A percentile compares a stretch with the other conserved stretches of the same genome.
phyloP scores from a whole-genome alignment of 64 coral and sea anemone genomes.

The Dendronephthya gigantea region DNA sequence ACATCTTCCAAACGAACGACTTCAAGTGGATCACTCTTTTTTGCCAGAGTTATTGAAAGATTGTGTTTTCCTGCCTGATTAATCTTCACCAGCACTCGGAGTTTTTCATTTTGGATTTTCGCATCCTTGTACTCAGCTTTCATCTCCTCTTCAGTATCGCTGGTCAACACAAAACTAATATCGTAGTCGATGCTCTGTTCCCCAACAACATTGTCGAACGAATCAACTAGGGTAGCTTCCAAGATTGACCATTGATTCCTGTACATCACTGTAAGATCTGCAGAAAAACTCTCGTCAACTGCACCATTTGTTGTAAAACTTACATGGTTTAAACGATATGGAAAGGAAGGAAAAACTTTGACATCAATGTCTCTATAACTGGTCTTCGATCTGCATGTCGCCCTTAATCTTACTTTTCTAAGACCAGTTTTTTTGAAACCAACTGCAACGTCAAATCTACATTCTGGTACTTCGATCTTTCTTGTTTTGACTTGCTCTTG shows the following conservation, averaged over 20 bases:
- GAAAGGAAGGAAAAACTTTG: background rate
- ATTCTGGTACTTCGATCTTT: background rate
- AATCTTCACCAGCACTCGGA: background rate
- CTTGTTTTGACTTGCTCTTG: background rate
- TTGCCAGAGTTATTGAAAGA: background rate
- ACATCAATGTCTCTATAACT: background rate
- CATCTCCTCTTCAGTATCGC: background rate
- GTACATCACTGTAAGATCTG: background rate
- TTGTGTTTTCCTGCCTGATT: background rate
- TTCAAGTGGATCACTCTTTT: background rate
- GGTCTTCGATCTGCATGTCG: background rate
- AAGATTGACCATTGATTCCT: background rate
- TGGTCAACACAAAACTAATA: background rate
- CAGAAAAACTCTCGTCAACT: background rate
- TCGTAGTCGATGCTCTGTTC: background rate
- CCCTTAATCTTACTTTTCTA: background rate
- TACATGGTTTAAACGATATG: background rate
- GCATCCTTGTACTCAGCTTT: background rate
- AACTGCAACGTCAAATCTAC: background rate
- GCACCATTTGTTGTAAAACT: background rate
- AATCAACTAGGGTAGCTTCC: background rate
- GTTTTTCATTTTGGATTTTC: background rate
- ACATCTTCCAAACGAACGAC: background rate
- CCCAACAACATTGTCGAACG: background rate
- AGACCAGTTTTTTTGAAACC: background rate